A percentile compares a stretch with the other conserved stretches of the same genome.
These are phyloP conservation scores for Erethizon dorsatum DNA, from an alignment of 2,797 vertebrate genomes.

Conservation along the genomic window DNA sequence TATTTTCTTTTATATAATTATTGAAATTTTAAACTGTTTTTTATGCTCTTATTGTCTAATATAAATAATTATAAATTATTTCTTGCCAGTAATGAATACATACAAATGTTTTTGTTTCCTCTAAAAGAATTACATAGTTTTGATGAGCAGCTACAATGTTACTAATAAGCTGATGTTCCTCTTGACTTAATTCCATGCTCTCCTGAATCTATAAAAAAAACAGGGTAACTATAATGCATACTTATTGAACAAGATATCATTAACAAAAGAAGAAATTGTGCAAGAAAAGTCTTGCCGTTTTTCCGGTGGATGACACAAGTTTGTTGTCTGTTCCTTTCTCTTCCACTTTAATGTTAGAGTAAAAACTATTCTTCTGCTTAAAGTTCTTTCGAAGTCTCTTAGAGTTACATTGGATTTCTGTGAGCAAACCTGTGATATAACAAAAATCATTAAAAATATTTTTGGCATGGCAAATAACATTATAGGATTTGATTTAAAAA, in stretches of 20 bases:
- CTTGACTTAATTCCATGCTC: constrained; percentile 91
- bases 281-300: constrained; percentile 87
- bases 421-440: constrained; percentile 93
- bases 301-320: constrained; percentile 94
- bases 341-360: constrained; percentile 89
- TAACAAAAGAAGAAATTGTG: constrained; percentile 54
- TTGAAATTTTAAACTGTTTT: constrained; percentile 37
- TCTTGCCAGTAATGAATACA: constrained; percentile 80
- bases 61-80: constrained; percentile 31
- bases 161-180: constrained; percentile 94
- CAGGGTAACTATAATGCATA: not conserved
- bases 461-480: constrained; percentile 1
- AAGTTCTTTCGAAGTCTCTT: constrained; percentile 96
- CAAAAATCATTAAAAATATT: constrained; percentile 43
- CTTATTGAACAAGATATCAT: not conserved
- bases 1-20: constrained; percentile 46
- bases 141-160: constrained; percentile 94
- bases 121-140: constrained; percentile 91
- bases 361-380: constrained; percentile 89
- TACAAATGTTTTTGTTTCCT: constrained; percentile 92
- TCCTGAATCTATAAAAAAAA: constrained; percentile 84
- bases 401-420: constrained; percentile 97
- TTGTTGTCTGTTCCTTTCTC: constrained; percentile 92
- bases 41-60: constrained; percentile 28
- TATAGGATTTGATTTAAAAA: constrained; percentile 8